These are phyloP conservation scores for Eilema griseolum DNA, from an alignment of 2,888 invertebrate genomes.

Conservation along the genomic window DNA sequence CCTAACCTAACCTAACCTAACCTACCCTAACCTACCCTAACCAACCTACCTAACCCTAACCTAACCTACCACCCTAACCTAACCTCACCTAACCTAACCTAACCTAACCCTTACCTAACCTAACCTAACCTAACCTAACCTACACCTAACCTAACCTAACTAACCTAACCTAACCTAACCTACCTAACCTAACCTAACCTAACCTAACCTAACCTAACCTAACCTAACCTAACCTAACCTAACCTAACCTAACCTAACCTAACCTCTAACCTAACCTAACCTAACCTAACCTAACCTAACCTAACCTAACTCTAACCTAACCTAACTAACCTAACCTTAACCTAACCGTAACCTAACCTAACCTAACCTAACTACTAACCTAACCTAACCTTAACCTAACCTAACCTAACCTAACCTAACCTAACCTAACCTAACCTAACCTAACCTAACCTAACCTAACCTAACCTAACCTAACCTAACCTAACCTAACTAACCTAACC, in stretches of 20 bases:
- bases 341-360: slow-evolving; percentile 23
- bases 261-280: slow-evolving; percentile 49
- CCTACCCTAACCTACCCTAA: no score
- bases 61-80: slow-evolving; percentile 23
- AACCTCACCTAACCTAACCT: slow-evolving; percentile 19
- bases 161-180: slow-evolving; percentile 51
- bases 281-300: slow-evolving; percentile 45
- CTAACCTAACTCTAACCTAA: slow-evolving; percentile 29
- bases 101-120: slow-evolving; percentile 38
- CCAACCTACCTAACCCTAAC: no score
- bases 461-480: slow-evolving; percentile 25
- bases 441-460: slow-evolving; percentile 23
- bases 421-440: slow-evolving; percentile 19
- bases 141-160: slow-evolving; percentile 51
- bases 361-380: slow-evolving; percentile 14
- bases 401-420: slow-evolving; percentile 20
- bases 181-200: slow-evolving; percentile 53
- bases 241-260: slow-evolving; percentile 51
- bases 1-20: no score
- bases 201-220: slow-evolving; percentile 51
- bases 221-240: slow-evolving; percentile 45
- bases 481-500: slow-evolving; percentile 21
- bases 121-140: slow-evolving; percentile 55
- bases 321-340: slow-evolving; percentile 12
- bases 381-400: slow-evolving; percentile 20